A percentile compares a stretch with the other conserved stretches of the same genome.
These are phyloP conservation scores for Holothuria glaberrima DNA, from an alignment of 35 echinoderm and acorn worm species.

Conservation along the genomic window DNA sequence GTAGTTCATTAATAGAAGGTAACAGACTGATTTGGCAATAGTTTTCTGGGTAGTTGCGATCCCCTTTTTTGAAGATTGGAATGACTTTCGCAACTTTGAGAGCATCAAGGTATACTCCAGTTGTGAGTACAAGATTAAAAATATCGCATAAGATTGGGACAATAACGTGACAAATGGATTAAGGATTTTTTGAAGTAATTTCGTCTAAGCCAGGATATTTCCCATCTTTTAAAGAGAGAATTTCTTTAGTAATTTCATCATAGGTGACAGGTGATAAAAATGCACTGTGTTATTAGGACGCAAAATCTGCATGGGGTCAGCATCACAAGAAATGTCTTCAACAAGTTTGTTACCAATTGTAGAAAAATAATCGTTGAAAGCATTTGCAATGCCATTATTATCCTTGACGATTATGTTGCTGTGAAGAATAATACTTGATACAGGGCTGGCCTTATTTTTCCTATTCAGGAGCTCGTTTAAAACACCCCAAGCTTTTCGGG, in stretches of 20 bases:
- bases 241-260: background rate
- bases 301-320: background rate
- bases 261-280: too few species aligned
- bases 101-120: too few species aligned
- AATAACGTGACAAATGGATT: too few species aligned
- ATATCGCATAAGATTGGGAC: background rate
- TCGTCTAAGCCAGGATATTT: background rate
- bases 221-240: background rate
- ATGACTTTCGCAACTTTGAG: conserved; percentile 14
- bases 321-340: background rate
- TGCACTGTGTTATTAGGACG: background rate
- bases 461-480: too few species aligned
- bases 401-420: too few species aligned
- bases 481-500: background rate
- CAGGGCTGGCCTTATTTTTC: background rate
- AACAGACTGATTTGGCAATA: background rate
- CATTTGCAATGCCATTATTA: too few species aligned
- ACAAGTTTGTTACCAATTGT: conserved; percentile 5
- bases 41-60: background rate
- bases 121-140: background rate
- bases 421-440: background rate
- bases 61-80: background rate
- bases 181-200: too few species aligned
- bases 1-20: background rate
- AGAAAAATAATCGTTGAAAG: conserved; percentile 21